Base-by-base conservation (phyloP, 2,888 invertebrate genomes). In the Celastrina argiolus region DNA sequence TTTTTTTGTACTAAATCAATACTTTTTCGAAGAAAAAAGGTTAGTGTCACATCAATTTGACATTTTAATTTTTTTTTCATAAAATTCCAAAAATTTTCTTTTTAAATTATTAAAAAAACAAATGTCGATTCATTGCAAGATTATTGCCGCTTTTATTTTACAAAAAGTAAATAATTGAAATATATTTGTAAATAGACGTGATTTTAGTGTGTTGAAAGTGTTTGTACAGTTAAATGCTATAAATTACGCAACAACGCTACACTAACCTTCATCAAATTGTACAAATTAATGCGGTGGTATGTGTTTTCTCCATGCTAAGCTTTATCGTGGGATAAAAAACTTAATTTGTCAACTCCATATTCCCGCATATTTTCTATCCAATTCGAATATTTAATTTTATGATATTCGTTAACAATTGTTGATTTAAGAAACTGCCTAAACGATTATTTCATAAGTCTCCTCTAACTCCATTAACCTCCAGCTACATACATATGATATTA, bases 41-140 rank as follows among this genome's bases (percentile, higher is more conserved):
- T 61, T 39, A 26, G 61, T 65, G 67, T 64, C 67, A 73, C 69
- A 73, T 66, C 69, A 73, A 69, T 75, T 77, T 84, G 83, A 82
- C 83, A 78, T 76, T 75, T 76, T 77, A 58, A 63, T 64, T 81
- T 76, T 71, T 80, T 76, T 68, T 70, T 39, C 39, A 18, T 39
- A 75, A 78, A 77, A 74, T 75, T 73, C 77, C 80, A 77, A 81
- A 78, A 79, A 81, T 82, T 80, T 77, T 75, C 74, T 76, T 81
- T 81, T 77, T 74, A 70, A 71, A 78, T 80, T 75, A 81, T 84
- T 83, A 86, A 87, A 87, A 88, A 89, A 87, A 85, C 84, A 87
- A 86, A 81, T 80, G 83, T 80, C 81, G 75, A 82, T 83, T 81
- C 18, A 14, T n/a, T n/a, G n/a, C n/a, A 39, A 22, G 31, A 61